These are phyloP conservation scores for Himalopsyche japonica DNA, from an alignment of 2,888 invertebrate species.

Conservation along the genomic window DNA sequence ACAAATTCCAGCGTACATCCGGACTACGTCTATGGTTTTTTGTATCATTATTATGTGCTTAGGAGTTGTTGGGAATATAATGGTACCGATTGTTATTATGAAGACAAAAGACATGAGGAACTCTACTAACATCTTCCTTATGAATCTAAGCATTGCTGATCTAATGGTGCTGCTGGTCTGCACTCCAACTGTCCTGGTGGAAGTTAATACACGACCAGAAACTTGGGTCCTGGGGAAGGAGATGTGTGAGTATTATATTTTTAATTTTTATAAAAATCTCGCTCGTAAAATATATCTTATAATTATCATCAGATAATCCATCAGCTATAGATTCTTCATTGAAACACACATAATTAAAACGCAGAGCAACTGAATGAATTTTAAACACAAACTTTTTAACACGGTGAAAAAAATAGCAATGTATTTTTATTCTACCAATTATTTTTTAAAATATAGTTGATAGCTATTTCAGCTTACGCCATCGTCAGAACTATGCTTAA, in stretches of 20 bases:
- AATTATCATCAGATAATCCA: too few species aligned
- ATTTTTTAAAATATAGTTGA: too few species aligned
- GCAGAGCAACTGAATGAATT: too few species aligned
- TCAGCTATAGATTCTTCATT: too few species aligned
- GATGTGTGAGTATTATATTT: conserved; percentile 82
- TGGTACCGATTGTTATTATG: conserved; percentile 91
- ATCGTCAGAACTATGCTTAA: too few species aligned
- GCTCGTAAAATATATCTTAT: too few species aligned
- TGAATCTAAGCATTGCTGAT: conserved; percentile 92
- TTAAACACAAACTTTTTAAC: too few species aligned
- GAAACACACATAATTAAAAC: too few species aligned
- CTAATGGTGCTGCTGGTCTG: conserved; percentile 88
- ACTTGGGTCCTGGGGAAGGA: conserved; percentile 91
- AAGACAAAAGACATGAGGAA: conserved; percentile 93
- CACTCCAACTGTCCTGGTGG: conserved; percentile 92
- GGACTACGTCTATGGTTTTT: conserved; percentile 84
- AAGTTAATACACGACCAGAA: conserved; percentile 88
- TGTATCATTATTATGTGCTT: conserved; percentile 87
- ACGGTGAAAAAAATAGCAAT: too few species aligned
- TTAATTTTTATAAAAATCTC: too few species aligned
- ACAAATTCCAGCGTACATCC: conserved; percentile 81
- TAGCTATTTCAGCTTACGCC: too few species aligned
- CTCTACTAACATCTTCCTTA: conserved; percentile 92
- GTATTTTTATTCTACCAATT: too few species aligned
- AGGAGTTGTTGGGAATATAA: conserved; percentile 89